phyloP scores from a whole-genome alignment of 1,140 invertebrate genomes.

The Diabrotica virgifera region DNA sequence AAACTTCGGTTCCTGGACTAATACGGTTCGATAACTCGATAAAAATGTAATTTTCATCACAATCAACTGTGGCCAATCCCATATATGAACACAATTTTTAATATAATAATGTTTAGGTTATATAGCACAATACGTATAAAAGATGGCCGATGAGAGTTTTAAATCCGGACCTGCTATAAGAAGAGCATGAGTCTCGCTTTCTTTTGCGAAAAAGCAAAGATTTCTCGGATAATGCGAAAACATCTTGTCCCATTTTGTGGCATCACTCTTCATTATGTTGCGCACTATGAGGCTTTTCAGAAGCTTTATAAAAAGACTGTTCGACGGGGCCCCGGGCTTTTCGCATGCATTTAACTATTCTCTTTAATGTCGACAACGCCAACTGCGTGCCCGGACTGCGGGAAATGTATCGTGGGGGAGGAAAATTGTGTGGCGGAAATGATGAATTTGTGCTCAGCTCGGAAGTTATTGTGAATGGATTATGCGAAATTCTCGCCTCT shows the following conservation, averaged over 20 bases:
- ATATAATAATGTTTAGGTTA: no score
- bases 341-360: constrained; percentile 25
- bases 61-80: no score
- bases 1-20: no score
- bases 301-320: constrained; percentile 22
- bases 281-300: constrained; percentile 18
- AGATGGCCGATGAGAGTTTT: not conserved
- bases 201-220: constrained; percentile 2
- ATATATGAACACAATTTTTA: no score
- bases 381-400: constrained; percentile 9
- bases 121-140: no score
- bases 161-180: not conserved
- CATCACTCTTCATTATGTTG: constrained; percentile 29
- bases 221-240: constrained; percentile 16
- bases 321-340: constrained; percentile 10
- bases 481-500: not conserved
- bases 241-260: constrained; percentile 26
- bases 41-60: no score
- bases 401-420: constrained; percentile 14
- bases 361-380: constrained; percentile 22
- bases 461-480: not conserved
- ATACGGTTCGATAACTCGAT: no score
- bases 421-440: constrained; percentile 1
- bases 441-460: not conserved
- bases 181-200: not conserved